A percentile compares a stretch with the other conserved stretches of the same genome.
phyloP scores from a whole-genome alignment of 1,140 invertebrate species.

The Leptonema lineaticorne region DNA sequence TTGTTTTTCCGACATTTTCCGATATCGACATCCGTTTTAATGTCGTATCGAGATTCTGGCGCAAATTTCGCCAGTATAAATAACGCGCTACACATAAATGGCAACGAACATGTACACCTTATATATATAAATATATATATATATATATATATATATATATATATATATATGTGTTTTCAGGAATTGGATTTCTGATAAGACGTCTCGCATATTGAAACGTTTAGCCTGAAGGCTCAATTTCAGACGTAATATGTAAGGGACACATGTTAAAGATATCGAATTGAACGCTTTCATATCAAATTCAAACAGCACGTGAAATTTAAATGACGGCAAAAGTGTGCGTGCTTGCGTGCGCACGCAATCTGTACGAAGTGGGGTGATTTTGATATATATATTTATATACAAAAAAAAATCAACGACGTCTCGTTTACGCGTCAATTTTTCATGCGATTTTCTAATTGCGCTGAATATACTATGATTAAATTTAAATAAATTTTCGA shows the following conservation, averaged over 20 bases:
- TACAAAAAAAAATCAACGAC: too few species aligned
- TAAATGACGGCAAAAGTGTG: not conserved
- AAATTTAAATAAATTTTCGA: too few species aligned
- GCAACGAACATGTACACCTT: too few species aligned
- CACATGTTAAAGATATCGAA: conserved; percentile 9
- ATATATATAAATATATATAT: not conserved
- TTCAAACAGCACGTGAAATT: not conserved
- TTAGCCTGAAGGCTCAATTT: conserved; percentile 14
- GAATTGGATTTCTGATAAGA: conserved; percentile 16
- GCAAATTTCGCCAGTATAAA: too few species aligned
- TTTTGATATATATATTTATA: too few species aligned
- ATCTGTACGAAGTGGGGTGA: not conserved
- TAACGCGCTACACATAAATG: too few species aligned
- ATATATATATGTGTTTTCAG: not conserved
- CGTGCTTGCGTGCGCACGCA: not conserved
- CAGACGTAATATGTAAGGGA: conserved; percentile 8
- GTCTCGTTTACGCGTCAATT: too few species aligned
- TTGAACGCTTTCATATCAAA: conserved; percentile 12
- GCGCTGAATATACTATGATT: too few species aligned
- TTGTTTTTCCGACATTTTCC: too few species aligned
- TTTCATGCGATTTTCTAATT: too few species aligned
- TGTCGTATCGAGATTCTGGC: too few species aligned
- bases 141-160: not conserved
- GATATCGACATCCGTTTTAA: too few species aligned
- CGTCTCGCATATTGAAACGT: conserved; percentile 15